Evolutionary conservation across 2,888 invertebrate genomes (phyloP).

Genomic region (Acleris cristana): DNA sequence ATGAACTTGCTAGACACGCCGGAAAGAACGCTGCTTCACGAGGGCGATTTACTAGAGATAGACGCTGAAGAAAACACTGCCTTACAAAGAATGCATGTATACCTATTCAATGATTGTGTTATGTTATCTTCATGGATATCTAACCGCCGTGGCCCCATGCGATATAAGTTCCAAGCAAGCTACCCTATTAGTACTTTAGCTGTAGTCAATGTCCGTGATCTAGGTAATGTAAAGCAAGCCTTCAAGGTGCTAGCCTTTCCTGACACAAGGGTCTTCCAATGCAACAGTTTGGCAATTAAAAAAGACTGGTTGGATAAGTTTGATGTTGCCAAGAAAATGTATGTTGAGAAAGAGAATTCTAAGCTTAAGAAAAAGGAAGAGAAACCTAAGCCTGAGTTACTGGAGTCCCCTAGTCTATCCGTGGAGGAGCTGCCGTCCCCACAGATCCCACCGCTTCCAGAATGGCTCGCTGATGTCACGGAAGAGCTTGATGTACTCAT

Average conservation of each 20-base stretch:
- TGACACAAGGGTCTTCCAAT: constrained; percentile 95
- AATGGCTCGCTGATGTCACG: constrained; percentile 95
- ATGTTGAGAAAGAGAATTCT: constrained; percentile 85
- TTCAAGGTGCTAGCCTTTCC: constrained; percentile 98
- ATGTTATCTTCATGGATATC: constrained; percentile 94
- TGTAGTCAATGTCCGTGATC: constrained; percentile 96
- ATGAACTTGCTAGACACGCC: constrained; percentile 90
- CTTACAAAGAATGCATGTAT: constrained; percentile 94
- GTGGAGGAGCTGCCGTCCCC: constrained; percentile 75
- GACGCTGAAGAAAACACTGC: constrained; percentile 94
- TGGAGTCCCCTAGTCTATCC: constrained; percentile 78
- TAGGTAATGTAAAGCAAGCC: constrained; percentile 94
- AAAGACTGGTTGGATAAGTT: constrained; percentile 97
- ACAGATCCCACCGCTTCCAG: constrained; percentile 83
- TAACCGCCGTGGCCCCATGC: constrained; percentile 89
- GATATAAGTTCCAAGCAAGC: constrained; percentile 92
- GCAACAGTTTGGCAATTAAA: constrained; percentile 91
- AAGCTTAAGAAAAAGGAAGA: constrained; percentile 81
- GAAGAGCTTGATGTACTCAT: constrained; percentile 98
- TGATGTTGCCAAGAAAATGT: constrained; percentile 94
- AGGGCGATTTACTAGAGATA: constrained; percentile 95
- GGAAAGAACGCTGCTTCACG: constrained; percentile 91
- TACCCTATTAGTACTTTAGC: constrained; percentile 95
- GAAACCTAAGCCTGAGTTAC: constrained; percentile 67
- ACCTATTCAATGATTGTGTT: constrained; percentile 95